Evolutionary conservation across 2,797 vertebrate species (phyloP).

Genomic region (Phrynocephalus vlangalii): DNA sequence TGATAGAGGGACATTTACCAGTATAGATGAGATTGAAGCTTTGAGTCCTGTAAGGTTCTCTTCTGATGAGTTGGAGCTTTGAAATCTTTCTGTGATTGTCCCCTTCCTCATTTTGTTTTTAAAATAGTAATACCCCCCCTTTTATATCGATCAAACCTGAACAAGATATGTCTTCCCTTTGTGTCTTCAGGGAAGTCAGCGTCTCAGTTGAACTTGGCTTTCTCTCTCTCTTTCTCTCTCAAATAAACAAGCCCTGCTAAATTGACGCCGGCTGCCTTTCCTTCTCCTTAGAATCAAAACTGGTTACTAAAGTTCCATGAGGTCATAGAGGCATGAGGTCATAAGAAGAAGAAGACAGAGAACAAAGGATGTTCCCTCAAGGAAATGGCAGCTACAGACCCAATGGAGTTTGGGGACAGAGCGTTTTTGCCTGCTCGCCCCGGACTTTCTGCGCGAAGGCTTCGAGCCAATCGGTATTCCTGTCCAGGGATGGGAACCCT

Average conservation of each 20-base stretch:
- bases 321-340: slow-evolving; percentile 15
- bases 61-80: neutral
- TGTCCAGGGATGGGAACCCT: too few species aligned
- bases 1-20: neutral
- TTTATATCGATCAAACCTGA: neutral
- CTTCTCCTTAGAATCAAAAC: neutral
- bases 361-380: neutral
- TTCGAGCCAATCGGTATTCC: too few species aligned
- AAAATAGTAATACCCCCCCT: too few species aligned
- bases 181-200: neutral
- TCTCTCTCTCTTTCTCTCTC: neutral
- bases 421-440: too few species aligned
- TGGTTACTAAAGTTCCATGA: neutral
- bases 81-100: neutral
- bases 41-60: neutral
- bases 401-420: too few species aligned
- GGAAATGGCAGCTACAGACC: neutral
- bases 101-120: neutral
- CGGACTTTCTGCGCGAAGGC: too few species aligned
- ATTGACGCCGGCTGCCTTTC: neutral
- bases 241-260: neutral
- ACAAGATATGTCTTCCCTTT: neutral
- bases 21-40: neutral
- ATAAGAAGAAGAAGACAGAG: neutral
- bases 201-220: neutral